Evolutionary conservation across 2,113 vertebrate species (phyloP), one percentile per base, ranked within the genome.

Genomic region (Opisthocomus hoazin): DNA sequence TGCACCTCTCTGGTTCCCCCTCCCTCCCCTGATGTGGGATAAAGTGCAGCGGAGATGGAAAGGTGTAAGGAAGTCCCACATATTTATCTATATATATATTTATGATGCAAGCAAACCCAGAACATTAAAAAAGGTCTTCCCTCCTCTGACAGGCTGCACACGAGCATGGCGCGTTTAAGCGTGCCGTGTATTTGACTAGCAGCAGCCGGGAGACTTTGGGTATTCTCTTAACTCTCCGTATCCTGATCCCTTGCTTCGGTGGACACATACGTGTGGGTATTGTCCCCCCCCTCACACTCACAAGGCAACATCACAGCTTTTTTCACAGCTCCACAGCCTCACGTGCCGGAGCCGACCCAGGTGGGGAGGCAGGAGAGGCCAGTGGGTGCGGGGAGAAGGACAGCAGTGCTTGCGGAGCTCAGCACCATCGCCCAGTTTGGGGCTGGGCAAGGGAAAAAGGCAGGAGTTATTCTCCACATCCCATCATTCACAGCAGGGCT

Each of bases 91-190:
- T 32, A 9, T 9, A 4, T 66, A 5, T 34, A 45, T 91, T 81
- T 46, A 50, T 26, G 34, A 39, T 4, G 9, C 27, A 30, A 37
- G 8, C 18, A 63, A 85, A 66, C 11, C 23, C 22, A 32, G 78
- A 91, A 46, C 13, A 11, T 41, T 16, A 20, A 15, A 56, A 70
- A 48, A 29, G 5, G 17, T 30, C 54, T 51, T 89, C 13, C 27
- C 22, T 84, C 6, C 34, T n/a, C 16, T 4, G 3, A 4, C n/a
- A 51, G 60, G 15, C 56, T 68, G 27, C 12, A 36, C 4, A 7
- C 0, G 2, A 36, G 34, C 36, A 11, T 0, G 11, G 24, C 39
- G 27, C 14, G 2, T 22, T 19, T 14, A 27, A 73, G 14, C 0
- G 3, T 36, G 23, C 20, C 1, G 4, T 6, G 6, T 27, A 5